These are phyloP conservation scores for Clarias gariepinus DNA, from an alignment of 2,113 vertebrate genomes.

Conservation along the genomic window DNA sequence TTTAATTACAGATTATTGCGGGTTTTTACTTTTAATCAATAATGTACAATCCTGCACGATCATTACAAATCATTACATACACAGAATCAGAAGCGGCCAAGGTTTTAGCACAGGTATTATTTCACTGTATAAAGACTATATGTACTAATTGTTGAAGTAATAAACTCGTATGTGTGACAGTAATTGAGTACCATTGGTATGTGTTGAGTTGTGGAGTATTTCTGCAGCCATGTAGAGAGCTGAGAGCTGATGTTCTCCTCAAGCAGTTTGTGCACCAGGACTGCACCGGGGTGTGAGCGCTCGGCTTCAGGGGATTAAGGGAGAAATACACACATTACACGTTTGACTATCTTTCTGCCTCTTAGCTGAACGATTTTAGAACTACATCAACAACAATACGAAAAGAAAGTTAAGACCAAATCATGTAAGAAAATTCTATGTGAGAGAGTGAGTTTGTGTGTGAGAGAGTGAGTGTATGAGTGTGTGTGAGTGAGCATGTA, in stretches of 20 bases:
- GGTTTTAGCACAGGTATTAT: not conserved
- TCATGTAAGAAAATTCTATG: too few relatives aligned
- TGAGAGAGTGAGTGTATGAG: too few relatives aligned
- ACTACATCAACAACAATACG: not conserved
- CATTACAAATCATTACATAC: too few relatives aligned
- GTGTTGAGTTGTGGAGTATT: constrained; percentile 63
- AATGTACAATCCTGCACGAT: too few relatives aligned
- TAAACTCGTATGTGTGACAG: too few relatives aligned
- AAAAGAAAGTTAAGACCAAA: not conserved
- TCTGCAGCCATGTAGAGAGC: constrained; percentile 57
- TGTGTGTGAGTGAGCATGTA: too few relatives aligned
- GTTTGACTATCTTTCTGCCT: not conserved
- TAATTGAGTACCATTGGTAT: constrained; percentile 61
- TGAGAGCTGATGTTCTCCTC: constrained; percentile 23
- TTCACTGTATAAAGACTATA: not conserved
- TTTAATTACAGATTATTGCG: too few relatives aligned
- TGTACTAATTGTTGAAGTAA: too few relatives aligned
- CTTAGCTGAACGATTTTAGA: not conserved
- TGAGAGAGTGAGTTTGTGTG: too few relatives aligned
- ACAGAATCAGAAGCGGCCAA: too few relatives aligned
- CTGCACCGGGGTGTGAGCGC: constrained; percentile 58
- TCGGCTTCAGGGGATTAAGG: constrained; percentile 23
- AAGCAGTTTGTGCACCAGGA: constrained; percentile 71
- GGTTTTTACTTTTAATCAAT: too few relatives aligned
- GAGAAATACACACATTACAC: not conserved